Base-by-base conservation (phyloP, 2,113 vertebrate species). In the Acanthochromis polyacanthus region DNA sequence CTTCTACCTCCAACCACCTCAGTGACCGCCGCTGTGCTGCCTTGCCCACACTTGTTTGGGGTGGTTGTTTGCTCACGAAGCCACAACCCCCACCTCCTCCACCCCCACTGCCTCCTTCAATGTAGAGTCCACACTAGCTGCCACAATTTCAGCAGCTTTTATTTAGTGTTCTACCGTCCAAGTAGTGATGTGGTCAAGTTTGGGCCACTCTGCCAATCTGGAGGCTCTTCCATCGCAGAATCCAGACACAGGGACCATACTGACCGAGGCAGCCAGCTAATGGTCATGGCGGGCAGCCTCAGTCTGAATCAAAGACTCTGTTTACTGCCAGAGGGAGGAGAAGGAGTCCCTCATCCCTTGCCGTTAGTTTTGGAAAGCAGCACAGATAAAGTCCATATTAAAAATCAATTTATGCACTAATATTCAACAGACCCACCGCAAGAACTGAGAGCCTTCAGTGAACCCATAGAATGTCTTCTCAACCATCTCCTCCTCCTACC, bases 371-470 rank as follows among this genome's bases (percentile, higher is more conserved):
- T 95, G 94, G 94, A 93, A 80, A 64, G 84, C 75, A 25, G 67
- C 4, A 17, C 78, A 71, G 91, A 93, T 94, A 85, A 92, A 94
- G 92, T 87, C 83, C 78, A 82, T 90, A 88, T 93, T 93, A 92
- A 94, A 94, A 93, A 94, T 93, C 91, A 93, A 92, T 94, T 91
- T 92, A 90, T 91, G 87, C 89, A 77, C 76, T 92, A 93, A 94
- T 93, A 93, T 93, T 92, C 88, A 89, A 69, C 58, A 76, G 92
- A 93, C 93, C 92, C 84, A 94, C 95, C 92, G 68, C 92, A 93
- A 93, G 87, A 86, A 80, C 81, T 83, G 51, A 53, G 53, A 90
- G 90, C 58, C 85, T 89, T 93, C 90, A 86, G 87, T 93, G 88
- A 92, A 89, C 92, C 86, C 87, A 59, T 28, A 82, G 72, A 55